These are phyloP conservation scores for Stictocephala bisonia DNA, from an alignment of 2,888 invertebrate species.

Conservation along the genomic window DNA sequence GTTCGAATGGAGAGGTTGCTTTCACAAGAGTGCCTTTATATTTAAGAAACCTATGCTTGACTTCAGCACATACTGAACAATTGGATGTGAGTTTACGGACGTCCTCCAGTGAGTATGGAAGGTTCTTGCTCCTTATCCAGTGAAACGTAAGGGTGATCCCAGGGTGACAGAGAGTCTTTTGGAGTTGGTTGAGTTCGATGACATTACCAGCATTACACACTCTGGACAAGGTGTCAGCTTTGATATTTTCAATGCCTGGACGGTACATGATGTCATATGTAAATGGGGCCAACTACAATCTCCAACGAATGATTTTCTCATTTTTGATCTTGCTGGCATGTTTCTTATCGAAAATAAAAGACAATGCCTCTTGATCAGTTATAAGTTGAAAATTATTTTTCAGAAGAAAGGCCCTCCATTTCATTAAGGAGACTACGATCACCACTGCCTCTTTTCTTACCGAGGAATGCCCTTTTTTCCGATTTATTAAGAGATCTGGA, in stretches of 20 bases:
- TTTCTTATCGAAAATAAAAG: conserved; percentile 45
- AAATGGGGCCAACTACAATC: too few species aligned
- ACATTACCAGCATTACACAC: background rate
- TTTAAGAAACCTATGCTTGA: background rate
- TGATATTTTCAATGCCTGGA: conserved; percentile 50
- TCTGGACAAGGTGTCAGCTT: too few species aligned
- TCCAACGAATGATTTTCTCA: conserved; percentile 49
- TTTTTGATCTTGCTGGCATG: conserved; percentile 47
- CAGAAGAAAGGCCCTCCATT: conserved; percentile 51
- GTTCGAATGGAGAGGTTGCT: too few species aligned
- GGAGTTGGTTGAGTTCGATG: background rate
- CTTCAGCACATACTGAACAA: background rate
- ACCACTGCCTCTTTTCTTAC: conserved; percentile 48
- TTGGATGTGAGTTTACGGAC: background rate
- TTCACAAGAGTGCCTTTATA: too few species aligned
- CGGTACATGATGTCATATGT: conserved; percentile 49
- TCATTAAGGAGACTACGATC: conserved; percentile 40
- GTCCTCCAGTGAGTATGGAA: background rate
- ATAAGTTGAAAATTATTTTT: conserved; percentile 45
- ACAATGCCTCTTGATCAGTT: conserved; percentile 34
- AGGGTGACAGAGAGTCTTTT: background rate
- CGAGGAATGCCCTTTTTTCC: background rate
- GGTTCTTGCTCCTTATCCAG: background rate
- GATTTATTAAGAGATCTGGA: background rate
- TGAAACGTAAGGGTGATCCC: too few species aligned